These are phyloP conservation scores for Stegodyphus mimosarum DNA, from an alignment of 1,140 invertebrate species.

Conservation along the genomic window DNA sequence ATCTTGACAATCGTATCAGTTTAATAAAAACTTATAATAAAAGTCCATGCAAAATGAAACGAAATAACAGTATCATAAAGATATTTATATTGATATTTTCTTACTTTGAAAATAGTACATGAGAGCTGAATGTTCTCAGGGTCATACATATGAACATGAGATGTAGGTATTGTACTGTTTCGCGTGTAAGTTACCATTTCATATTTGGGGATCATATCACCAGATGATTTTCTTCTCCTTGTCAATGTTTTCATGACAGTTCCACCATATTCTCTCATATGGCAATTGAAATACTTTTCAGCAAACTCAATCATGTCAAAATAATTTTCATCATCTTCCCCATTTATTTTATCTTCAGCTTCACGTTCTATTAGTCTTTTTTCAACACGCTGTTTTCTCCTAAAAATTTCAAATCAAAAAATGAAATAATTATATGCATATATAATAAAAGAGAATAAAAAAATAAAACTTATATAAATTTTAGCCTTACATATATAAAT, in stretches of 20 bases:
- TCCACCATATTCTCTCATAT: conserved; percentile 84
- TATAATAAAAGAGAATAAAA: too few species aligned
- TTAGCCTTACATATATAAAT: too few species aligned
- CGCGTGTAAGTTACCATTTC: conserved; percentile 94
- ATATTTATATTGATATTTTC: conserved; percentile 62
- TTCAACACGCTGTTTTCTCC: conserved; percentile 84
- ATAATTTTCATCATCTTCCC: conserved; percentile 71
- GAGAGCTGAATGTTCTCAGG: conserved; percentile 91
- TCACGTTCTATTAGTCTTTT: conserved; percentile 84
- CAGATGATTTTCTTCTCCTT: conserved; percentile 68
- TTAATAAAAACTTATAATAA: conserved; percentile 63
- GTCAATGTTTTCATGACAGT: conserved; percentile 91
- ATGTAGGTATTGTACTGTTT: conserved; percentile 88
- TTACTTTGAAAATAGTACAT: conserved; percentile 89
- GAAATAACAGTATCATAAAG: neutral
- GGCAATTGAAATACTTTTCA: conserved; percentile 91
- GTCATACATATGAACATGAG: conserved; percentile 89
- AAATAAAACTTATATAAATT: too few species aligned
- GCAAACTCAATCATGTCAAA: conserved; percentile 94
- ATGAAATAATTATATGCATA: too few species aligned
- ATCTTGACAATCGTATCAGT: too few species aligned
- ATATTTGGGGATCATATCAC: conserved; percentile 82
- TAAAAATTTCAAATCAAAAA: conserved; percentile 50
- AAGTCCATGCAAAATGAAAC: conserved; percentile 75
- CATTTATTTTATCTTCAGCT: conserved; percentile 71